These are phyloP conservation scores for Indicator maculatus DNA, from an alignment of 2,113 vertebrate species.

Conservation along the genomic window DNA sequence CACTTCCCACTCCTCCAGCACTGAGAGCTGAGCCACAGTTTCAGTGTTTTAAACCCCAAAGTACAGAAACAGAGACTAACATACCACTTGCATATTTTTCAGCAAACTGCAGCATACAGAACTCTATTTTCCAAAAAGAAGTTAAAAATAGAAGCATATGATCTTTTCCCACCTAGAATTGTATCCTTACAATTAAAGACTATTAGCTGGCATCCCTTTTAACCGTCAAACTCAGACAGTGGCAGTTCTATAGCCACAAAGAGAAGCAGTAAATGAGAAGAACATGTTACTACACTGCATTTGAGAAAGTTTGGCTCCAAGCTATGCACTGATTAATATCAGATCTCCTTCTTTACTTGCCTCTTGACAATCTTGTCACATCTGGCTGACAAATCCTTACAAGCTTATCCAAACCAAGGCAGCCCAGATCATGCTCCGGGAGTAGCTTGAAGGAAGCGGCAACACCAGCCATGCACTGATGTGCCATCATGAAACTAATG, in stretches of 20 bases:
- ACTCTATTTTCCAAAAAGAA: conserved; percentile 50
- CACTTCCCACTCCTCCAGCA: conserved; percentile 36
- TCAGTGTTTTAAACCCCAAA: conserved; percentile 28
- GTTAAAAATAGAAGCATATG: conserved; percentile 48
- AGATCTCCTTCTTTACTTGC: conserved; percentile 86
- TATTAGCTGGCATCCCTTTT: conserved; percentile 73
- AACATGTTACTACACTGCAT: conserved; percentile 89
- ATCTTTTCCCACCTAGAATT: conserved; percentile 61
- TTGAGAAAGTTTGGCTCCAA: conserved; percentile 89
- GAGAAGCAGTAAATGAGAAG: conserved; percentile 84
- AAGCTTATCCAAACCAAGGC: conserved; percentile 82
- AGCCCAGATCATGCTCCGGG: conserved; percentile 78
- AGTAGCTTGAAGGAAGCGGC: conserved; percentile 79
- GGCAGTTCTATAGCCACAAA: conserved; percentile 79
- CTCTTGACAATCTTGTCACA: conserved; percentile 90
- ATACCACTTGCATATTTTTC: conserved; percentile 28
- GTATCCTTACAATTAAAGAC: conserved; percentile 64
- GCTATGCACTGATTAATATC: conserved; percentile 91
- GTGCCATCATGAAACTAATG: conserved; percentile 86
- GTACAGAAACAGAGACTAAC: conserved; percentile 23
- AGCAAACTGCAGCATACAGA: conserved; percentile 16
- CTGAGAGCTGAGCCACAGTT: conserved; percentile 57
- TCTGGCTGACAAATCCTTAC: conserved; percentile 92
- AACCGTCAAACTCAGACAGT: conserved; percentile 79
- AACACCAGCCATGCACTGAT: conserved; percentile 78